Evolutionary conservation across 2,888 invertebrate genomes (phyloP), one percentile per base, ranked within the genome.

Genomic region (Himalopsyche japonica): DNA sequence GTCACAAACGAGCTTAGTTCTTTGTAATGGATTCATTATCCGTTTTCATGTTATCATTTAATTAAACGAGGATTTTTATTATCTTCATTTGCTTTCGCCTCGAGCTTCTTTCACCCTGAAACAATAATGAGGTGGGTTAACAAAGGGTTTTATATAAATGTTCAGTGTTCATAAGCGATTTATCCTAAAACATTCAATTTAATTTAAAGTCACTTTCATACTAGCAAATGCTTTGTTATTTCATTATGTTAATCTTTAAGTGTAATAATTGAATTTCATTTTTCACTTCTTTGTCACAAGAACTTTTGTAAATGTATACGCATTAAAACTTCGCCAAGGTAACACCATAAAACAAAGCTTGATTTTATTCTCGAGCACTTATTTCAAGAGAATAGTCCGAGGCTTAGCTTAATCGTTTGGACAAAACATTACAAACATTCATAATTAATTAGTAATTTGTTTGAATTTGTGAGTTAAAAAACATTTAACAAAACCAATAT

Each of bases 11-110:
- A 70, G 70, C 24, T 70, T 70, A 70, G 20, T 77, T 20, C 77
- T 43, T 43, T 77, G 77, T 77, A 77, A 77, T 77, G 77, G n/a
- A 37, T 77, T 77, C 77, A 43, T 77, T 77, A 77, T 77, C 77
- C 70, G 80, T 32, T 80, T 34, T 57, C 49, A 30, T 81, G 81
- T 81, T 81, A 81, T 81, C 70, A 76, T 77, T 82, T 82, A 78
- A 82, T 82, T 82, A 82, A 81, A 32, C 76, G 27, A 30, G 76
- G 4, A 30, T 81, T 77, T 77, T 77, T 77, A 77, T 77, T 77
- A 77, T 77, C 77, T 77, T 77, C 37, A 34, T 34, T 77, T 77
- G 20, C 77, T 27, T 77, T 43, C 77, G 77, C 77, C 77, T 27
- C 10, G 43, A 43, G 77, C 77, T 37, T 20, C 43, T 77, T 43